Evolutionary conservation across 2,888 invertebrate species (phyloP).

Genomic region (Drosophila neonasuta): DNA sequence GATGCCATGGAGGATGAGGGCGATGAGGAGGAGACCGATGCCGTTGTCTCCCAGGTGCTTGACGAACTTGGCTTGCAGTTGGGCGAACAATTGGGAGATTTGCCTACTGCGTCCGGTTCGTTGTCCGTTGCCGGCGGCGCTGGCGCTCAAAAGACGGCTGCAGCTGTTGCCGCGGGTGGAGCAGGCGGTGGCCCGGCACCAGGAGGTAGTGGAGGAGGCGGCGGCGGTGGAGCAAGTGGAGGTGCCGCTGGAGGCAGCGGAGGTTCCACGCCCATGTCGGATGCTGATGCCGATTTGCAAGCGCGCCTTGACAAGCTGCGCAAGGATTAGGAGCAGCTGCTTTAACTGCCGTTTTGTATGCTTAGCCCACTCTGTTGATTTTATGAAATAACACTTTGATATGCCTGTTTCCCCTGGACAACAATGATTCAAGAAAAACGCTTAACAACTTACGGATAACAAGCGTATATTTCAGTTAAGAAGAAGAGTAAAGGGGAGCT

Average conservation of each 20-base stretch:
- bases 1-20: conserved; percentile 99
- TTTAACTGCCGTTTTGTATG: conserved; percentile 39
- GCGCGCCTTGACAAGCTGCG: conserved; percentile 97
- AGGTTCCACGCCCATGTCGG: conserved; percentile 85
- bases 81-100: conserved; percentile 93
- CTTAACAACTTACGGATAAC: conserved; percentile 40
- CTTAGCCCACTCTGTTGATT: conserved; percentile 34
- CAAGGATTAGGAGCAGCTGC: conserved; percentile 51
- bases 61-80: conserved; percentile 98
- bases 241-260: conserved; percentile 82
- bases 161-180: conserved; percentile 83
- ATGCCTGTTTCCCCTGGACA: conserved; percentile 21
- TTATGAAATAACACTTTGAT: conserved; percentile 41
- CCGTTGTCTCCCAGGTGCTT: conserved; percentile 96
- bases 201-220: conserved; percentile 82
- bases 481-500: conserved; percentile 11
- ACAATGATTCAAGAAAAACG: conserved; percentile 5
- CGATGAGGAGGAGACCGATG: conserved; percentile 99
- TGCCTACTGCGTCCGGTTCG: conserved; percentile 87
- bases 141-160: conserved; percentile 86
- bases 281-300: conserved; percentile 98
- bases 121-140: conserved; percentile 85
- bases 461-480: conserved; percentile 57
- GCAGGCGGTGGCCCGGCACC: conserved; percentile 74
- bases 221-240: conserved; percentile 65